A percentile compares a stretch with the other conserved stretches of the same genome.
phyloP scores from a whole-genome alignment of 2,113 vertebrate genomes.

The Zosterops lateralis region DNA sequence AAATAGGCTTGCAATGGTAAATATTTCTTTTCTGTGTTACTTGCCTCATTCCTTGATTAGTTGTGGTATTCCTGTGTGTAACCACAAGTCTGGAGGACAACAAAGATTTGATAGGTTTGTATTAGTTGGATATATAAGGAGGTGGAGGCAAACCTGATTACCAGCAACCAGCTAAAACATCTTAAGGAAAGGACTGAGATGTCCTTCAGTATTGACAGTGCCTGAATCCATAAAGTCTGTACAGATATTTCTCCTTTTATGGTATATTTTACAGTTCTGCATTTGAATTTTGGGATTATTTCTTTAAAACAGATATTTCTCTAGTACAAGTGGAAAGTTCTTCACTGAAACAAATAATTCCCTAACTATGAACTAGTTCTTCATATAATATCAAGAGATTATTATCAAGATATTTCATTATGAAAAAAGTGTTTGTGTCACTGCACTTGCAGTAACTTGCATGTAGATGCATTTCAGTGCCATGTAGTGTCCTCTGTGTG shows the following conservation, averaged over 20 bases:
- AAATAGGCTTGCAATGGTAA: background rate
- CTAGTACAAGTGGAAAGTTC: background rate
- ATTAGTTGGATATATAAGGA: background rate
- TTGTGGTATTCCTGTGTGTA: background rate
- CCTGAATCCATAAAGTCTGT: background rate
- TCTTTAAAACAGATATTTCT: background rate
- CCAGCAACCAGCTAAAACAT: background rate
- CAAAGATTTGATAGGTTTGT: background rate
- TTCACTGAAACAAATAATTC: background rate
- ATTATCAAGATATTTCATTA: background rate
- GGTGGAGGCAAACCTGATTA: background rate
- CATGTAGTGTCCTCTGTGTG: rapidly evolving
- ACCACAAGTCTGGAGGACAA: background rate
- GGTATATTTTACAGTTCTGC: background rate
- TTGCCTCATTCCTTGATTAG: background rate
- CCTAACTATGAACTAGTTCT: background rate
- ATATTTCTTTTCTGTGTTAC: background rate
- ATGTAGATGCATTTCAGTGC: background rate
- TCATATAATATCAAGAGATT: rapidly evolving
- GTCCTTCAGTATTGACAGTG: background rate
- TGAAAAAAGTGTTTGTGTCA: background rate
- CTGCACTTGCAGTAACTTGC: background rate
- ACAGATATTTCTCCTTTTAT: background rate
- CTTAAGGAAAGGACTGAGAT: background rate
- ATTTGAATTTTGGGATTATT: background rate